Conservation (phyloP, 2,888 invertebrate species). For the Acronicta psi region DNA sequence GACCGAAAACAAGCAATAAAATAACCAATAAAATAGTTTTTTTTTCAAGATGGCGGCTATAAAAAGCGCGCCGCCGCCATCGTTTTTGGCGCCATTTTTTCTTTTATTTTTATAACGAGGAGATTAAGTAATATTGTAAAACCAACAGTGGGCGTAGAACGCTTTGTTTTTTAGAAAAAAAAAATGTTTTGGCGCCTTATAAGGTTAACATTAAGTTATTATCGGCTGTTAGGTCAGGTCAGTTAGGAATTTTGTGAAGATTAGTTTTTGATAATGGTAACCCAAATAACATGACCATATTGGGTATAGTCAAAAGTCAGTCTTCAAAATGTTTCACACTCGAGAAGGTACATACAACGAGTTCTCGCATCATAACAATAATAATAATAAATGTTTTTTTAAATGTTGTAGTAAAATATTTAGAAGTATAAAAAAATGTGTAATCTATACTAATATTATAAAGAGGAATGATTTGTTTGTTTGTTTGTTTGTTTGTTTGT, state of each 20-base stretch:
- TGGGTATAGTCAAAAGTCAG: too few species aligned
- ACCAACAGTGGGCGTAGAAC: slow-evolving; percentile 83
- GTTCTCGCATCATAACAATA: too few species aligned
- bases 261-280: slow-evolving; percentile 44
- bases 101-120: slow-evolving; percentile 63
- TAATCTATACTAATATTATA: too few species aligned
- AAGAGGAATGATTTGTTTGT: too few species aligned
- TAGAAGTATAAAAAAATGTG: too few species aligned
- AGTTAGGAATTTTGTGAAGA: slow-evolving; percentile 47
- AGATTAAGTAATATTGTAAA: slow-evolving; percentile 84
- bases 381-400: too few species aligned
- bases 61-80: slow-evolving; percentile 60
- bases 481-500: too few species aligned
- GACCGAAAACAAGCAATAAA: slow-evolving; percentile 65
- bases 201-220: slow-evolving; percentile 59
- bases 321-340: too few species aligned
- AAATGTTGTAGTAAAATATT: too few species aligned
- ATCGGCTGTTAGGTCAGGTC: slow-evolving; percentile 57
- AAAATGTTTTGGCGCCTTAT: slow-evolving; percentile 64
- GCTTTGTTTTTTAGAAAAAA: slow-evolving; percentile 61
- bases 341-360: too few species aligned
- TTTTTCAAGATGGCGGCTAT: slow-evolving; percentile 60
- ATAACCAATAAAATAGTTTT: slow-evolving; percentile 66
- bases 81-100: slow-evolving; percentile 76
- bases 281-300: neutral